phyloP scores from a whole-genome alignment of 2,113 vertebrate genomes.

The Nanorana parkeri region DNA sequence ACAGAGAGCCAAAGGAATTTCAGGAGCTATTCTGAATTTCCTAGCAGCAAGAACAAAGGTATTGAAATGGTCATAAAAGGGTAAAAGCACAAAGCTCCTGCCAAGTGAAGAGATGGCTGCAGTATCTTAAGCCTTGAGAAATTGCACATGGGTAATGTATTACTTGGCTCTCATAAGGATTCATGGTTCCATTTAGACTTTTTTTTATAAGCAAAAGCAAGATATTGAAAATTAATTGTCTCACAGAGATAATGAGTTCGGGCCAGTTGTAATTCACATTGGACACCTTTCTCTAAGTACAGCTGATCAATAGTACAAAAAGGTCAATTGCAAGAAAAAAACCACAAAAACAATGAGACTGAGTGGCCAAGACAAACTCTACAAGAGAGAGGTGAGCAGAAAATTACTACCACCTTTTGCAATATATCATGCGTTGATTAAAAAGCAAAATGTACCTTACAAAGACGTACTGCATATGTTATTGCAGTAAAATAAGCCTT shows the following conservation, averaged over 20 bases:
- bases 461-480: no score
- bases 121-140: conserved; percentile 43
- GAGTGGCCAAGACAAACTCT: conserved; percentile 62
- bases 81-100: conserved; percentile 55
- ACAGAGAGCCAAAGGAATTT: conserved; percentile 60
- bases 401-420: conserved; percentile 62
- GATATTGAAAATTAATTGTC: conserved; percentile 67
- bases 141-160: conserved; percentile 39
- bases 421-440: conserved; percentile 61
- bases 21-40: conserved; percentile 49
- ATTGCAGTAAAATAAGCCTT: no score
- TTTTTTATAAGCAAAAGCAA: conserved; percentile 61
- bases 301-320: conserved; percentile 56
- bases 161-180: conserved; percentile 23
- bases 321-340: conserved; percentile 65
- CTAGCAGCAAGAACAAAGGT: conserved; percentile 59
- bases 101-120: conserved; percentile 43
- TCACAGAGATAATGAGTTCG: conserved; percentile 62
- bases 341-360: conserved; percentile 66
- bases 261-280: conserved; percentile 63
- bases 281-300: conserved; percentile 59
- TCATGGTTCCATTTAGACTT: conserved; percentile 55
- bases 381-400: conserved; percentile 49
- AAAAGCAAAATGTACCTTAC: neutral
- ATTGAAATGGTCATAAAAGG: conserved; percentile 52